A percentile compares a stretch with the other conserved stretches of the same genome.
phyloP scores from a whole-genome alignment of 2,113 vertebrate species.

The Papio anubis region DNA sequence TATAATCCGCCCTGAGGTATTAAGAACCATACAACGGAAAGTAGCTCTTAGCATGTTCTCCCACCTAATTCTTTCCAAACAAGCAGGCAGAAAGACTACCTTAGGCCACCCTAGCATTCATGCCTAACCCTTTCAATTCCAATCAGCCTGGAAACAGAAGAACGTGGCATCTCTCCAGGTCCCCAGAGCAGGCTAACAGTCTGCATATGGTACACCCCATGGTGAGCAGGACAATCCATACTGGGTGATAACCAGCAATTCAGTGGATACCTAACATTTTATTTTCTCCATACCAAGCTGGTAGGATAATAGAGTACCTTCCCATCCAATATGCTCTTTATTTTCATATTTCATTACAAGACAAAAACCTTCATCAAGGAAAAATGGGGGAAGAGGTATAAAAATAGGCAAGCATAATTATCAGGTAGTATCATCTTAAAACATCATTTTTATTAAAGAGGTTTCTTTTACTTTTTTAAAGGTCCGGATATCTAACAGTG shows the following conservation, averaged over 20 bases:
- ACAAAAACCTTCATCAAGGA: neutral
- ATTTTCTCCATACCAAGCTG: neutral
- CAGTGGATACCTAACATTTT: neutral
- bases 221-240: neutral
- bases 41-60: neutral
- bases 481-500: neutral
- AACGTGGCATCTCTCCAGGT: neutral
- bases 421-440: neutral
- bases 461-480: constrained; percentile 8
- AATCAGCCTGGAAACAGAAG: neutral
- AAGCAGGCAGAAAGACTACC: neutral
- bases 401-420: neutral
- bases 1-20: too few species aligned
- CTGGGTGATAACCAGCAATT: neutral
- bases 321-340: neutral
- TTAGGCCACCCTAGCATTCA: neutral
- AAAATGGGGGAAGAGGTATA: neutral
- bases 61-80: neutral
- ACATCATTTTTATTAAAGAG: neutral
- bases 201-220: neutral
- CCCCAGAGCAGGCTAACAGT: neutral
- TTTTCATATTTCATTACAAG: neutral
- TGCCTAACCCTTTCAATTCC: too few species aligned
- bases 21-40: neutral
- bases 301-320: neutral